Base-by-base conservation (phyloP, 2,113 vertebrate genomes). In the Fukomys damarensis region DNA sequence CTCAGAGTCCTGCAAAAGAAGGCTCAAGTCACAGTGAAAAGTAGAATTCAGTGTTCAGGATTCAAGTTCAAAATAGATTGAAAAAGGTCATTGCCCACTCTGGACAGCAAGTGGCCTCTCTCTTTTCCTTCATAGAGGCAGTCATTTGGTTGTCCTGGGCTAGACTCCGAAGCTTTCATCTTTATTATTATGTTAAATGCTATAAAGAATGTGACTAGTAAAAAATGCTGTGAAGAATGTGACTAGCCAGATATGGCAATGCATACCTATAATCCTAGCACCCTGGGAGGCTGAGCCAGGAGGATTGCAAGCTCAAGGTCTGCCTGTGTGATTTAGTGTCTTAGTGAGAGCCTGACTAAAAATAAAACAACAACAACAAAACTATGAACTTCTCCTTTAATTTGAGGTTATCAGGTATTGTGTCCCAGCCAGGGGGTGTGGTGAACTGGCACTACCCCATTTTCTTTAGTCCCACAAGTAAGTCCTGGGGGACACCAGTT, bases 151-250 rank as follows among this genome's bases (percentile, higher is more conserved):
- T 83, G 19, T 28, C 59, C 56, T 56, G 4, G 30, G 22, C 20
- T 82, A 87, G 35, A 56, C 30, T 76, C 32, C 35, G 26, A 81
- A 90, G 74, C 56, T 49, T 83, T 92, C 87, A 68, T 63, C 19
- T 89, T 82, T 79, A n/a, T 93, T 80, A 77, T 89, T 92, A 86
- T 58, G 16, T 38, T 86, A 80, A 83, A 61, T 76, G 35, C 79
- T 74, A 5, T 81, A 80, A 93, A 91, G 61, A 68, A 86, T n/a
- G 14, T 89, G 35, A 52, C 41, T 46, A 13, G 24, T 30, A 76
- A 16, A 46, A 76, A 46, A 30, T 74, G 26, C 65, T 74, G 9
- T 76, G 85, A 91, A 93, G 52, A 77, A 81, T 28, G 26, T 92
- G 43, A 35, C 24, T 30, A 22, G 8, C 76, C 14, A 35, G 16